Evolutionary conservation across 2,797 vertebrate species (phyloP), one percentile per base, ranked within the genome.

Genomic region (Pseudomugil tenellus): DNA sequence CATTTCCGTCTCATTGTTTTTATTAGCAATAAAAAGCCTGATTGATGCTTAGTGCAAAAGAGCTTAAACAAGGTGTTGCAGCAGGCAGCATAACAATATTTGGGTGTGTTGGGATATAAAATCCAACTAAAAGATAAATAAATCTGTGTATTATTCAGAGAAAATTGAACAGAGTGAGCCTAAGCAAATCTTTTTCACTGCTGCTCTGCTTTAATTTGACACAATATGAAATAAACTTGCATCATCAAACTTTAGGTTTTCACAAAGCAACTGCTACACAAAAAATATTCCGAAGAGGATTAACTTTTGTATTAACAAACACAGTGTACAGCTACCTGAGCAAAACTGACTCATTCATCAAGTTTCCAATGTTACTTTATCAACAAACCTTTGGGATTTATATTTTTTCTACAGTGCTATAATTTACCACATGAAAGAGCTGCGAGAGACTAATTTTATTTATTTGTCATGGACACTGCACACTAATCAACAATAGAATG

Each of bases 401-500:
- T n/a, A n/a, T 58, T 17, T 49, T 49, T 58, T 28, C 28, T 32
- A 23, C 21, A 31, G 7, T 26, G 21, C 8, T 26, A 25, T 34
- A 32, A 52, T 32, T 54, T 52, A 57, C 53, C 57, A 19, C 25
- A 67, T 56, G 59, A 66, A 67, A 53, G 25, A 39, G 43, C 59
- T 48, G 49, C 56, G 61, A 74, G 52, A 32, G 35, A 39, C 52
- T 76, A 46, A 49, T 73, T 62, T 62, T 67, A 68, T 84, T 67
- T 76, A 52, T 58, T 52, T 43, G 58, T 77, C 73, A 76, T 32
- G 59, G 62, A 68, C 55, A 43, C 58, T 51, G 69, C 28, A 39
- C 74, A 72, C 64, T 79, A 69, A 83, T 84, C 59, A 81, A 68
- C 53, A 41, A 51, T 48, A 58, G 32, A 69, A 63, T 67, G 32